Percentiles rank a stretch among this genome's conserved stretches.
Conservation (phyloP, 35 echinoderm and acorn worm species). For the Ptychodera flava region DNA sequence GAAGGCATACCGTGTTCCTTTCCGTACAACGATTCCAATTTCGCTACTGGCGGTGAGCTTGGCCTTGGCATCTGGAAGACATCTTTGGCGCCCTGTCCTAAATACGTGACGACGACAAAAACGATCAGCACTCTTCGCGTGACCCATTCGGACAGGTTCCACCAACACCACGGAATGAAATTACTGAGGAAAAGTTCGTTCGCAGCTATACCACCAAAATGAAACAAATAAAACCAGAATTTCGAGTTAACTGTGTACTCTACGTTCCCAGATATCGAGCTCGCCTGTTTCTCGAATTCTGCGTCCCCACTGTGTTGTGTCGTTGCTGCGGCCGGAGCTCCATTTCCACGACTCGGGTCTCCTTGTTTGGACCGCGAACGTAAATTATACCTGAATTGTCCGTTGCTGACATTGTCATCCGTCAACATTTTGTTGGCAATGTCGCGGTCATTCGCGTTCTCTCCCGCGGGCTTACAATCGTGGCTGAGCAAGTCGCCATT, state of each 20-base stretch:
- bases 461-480: background rate
- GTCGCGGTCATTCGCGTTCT: background rate
- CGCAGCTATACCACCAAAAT: constrained; percentile 58
- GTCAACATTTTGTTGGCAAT: background rate
- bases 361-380: background rate
- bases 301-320: background rate
- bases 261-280: background rate
- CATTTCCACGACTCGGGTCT: background rate
- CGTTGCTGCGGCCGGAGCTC: background rate
- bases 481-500: background rate
- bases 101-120: constrained; percentile 85
- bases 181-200: constrained; percentile 83
- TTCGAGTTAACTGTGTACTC: background rate
- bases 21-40: constrained; percentile 71
- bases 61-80: constrained; percentile 83
- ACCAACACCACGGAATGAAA: constrained; percentile 66
- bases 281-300: background rate
- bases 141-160: constrained; percentile 61
- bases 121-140: constrained; percentile 61
- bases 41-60: constrained; percentile 63
- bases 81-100: constrained; percentile 88
- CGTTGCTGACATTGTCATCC: background rate
- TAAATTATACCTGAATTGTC: background rate
- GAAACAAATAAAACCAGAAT: constrained; percentile 85
- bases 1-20: constrained; percentile 96